phyloP scores from a whole-genome alignment of 1,140 invertebrate species.

The Diorhabda elongata region DNA sequence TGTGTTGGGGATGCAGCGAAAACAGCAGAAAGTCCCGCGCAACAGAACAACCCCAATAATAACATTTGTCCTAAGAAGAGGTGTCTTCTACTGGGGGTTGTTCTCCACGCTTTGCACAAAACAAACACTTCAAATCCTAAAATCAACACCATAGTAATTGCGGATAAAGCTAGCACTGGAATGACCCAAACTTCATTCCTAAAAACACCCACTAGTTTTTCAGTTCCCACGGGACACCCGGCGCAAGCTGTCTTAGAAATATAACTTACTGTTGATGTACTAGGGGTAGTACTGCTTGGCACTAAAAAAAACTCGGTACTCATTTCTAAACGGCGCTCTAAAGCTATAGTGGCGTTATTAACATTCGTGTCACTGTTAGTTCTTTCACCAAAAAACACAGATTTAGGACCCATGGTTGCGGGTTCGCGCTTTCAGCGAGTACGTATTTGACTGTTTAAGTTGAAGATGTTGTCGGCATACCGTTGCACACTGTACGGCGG shows the following conservation, averaged over 20 bases:
- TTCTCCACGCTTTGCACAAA: constrained; percentile 79
- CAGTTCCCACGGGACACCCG: constrained; percentile 30
- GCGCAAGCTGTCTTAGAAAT: constrained; percentile 32
- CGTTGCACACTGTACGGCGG: constrained; percentile 33
- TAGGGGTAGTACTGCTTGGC: constrained; percentile 48
- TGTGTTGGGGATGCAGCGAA: constrained; percentile 75
- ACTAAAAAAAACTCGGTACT: constrained; percentile 75
- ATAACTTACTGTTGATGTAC: constrained; percentile 39
- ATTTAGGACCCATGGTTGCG: constrained; percentile 26
- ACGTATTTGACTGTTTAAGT: constrained; percentile 31
- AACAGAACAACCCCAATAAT: constrained; percentile 79
- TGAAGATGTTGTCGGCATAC: constrained; percentile 27
- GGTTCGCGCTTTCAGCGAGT: constrained; percentile 35
- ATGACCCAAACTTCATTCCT: constrained; percentile 79
- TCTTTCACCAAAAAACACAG: constrained; percentile 3
- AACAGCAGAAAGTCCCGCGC: constrained; percentile 74
- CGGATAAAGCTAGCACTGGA: constrained; percentile 73
- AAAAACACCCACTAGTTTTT: constrained; percentile 49
- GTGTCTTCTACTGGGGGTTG: constrained; percentile 78
- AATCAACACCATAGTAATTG: constrained; percentile 75
- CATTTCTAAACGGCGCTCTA: constrained; percentile 59
- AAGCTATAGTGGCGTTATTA: constrained; percentile 19
- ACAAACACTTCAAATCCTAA: constrained; percentile 83
- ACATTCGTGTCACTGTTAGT: constrained; percentile 6
- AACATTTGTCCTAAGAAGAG: constrained; percentile 89